Percentiles rank a stretch among this genome's conserved stretches.
These are phyloP conservation scores for Chamaea fasciata DNA, from an alignment of 2,113 vertebrate genomes.

Conservation along the genomic window DNA sequence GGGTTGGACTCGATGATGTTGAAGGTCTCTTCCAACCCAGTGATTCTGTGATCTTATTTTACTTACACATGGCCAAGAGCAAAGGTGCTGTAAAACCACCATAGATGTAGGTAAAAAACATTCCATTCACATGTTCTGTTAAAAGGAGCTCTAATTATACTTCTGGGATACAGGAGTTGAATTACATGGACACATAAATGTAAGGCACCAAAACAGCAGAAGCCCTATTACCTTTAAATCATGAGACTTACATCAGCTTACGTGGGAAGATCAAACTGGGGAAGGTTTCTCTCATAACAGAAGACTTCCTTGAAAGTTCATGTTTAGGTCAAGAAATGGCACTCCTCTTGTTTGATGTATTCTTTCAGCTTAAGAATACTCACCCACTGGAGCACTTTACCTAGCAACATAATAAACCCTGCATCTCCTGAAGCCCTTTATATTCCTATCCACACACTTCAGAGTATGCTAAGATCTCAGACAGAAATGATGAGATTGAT, in stretches of 20 bases:
- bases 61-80: not conserved
- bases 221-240: not conserved
- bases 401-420: not conserved
- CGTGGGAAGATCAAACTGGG: fast-evolving
- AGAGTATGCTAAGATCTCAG: not conserved
- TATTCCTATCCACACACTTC: not conserved
- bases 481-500: not conserved
- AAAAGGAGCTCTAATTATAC: not conserved
- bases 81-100: not conserved
- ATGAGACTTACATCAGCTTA: not conserved
- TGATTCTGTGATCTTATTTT: not conserved
- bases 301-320: not conserved
- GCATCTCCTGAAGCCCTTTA: not conserved
- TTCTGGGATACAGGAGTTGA: not conserved
- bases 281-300: not conserved
- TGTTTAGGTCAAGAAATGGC: not conserved
- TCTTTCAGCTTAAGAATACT: not conserved
- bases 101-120: not conserved
- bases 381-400: not conserved
- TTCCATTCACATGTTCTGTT: not conserved
- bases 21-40: not conserved
- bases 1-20: not conserved
- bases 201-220: not conserved
- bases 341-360: not conserved
- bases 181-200: not conserved